These are phyloP conservation scores for Parnassius mnemosyne DNA, from an alignment of 2,888 invertebrate species.

Conservation along the genomic window DNA sequence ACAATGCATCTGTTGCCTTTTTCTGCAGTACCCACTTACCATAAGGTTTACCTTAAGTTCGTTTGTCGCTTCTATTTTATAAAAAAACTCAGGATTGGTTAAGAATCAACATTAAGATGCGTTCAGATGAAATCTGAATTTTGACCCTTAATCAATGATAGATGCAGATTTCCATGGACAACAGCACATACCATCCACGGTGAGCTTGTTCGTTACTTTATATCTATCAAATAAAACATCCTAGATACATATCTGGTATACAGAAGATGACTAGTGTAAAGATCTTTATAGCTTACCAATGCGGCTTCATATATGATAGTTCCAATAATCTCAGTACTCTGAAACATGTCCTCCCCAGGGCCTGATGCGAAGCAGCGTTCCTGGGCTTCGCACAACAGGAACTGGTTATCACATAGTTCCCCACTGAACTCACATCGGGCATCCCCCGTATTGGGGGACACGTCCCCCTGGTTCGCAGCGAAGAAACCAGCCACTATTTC, in stretches of 20 bases:
- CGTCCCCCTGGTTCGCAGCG: constrained; percentile 89
- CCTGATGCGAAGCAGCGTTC: constrained; percentile 87
- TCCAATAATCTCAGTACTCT: constrained; percentile 90
- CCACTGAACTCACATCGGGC: constrained; percentile 88
- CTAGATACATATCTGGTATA: constrained; percentile 25
- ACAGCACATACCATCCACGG: too few relatives aligned
- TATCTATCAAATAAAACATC: too few relatives aligned
- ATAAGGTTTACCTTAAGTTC: too few relatives aligned
- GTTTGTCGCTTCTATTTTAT: too few relatives aligned
- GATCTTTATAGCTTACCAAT: constrained; percentile 48
- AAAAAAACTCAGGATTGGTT: too few relatives aligned
- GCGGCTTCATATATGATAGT: constrained; percentile 84
- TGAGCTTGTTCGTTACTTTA: too few relatives aligned
- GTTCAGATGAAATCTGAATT: too few relatives aligned
- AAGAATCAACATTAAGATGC: too few relatives aligned
- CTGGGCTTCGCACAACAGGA: constrained; percentile 81
- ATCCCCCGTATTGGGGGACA: constrained; percentile 88
- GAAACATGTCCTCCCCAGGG: constrained; percentile 90
- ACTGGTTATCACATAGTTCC: constrained; percentile 83
- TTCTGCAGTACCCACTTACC: too few relatives aligned
- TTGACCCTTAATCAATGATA: too few relatives aligned
- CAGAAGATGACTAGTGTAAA: not conserved
- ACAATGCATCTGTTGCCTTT: too few relatives aligned
- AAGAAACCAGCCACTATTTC: constrained; percentile 90
- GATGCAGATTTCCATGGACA: too few relatives aligned